Evolutionary conservation across 2,113 vertebrate genomes (phyloP), one percentile per base, ranked within the genome.

Genomic region (Urocitellus parryii): DNA sequence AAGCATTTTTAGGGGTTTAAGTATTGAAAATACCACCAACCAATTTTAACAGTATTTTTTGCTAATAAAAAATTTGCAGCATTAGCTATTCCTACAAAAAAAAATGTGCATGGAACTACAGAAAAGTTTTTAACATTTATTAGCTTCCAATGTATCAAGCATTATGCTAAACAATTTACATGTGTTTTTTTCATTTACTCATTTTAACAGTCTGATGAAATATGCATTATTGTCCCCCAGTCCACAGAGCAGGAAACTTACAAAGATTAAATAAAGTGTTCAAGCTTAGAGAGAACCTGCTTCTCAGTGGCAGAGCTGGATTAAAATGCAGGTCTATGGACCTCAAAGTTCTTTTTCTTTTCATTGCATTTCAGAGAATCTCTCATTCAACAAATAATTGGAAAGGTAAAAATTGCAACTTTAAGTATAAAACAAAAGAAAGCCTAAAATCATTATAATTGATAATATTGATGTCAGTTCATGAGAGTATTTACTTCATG

Each of bases 401-500:
- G 76, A 95, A 94, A 65, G 27, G 20, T 37, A 86, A 86, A 84
- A 91, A 78, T 37, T 20, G 14, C n/a, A 61, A 67, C 65, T 67
- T 51, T 90, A 94, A 84, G 90, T 94, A 51, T 45, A 88, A 3
- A 82, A 56, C 42, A 82, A 20, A 1, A 80, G 84, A 63, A 90
- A 48, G 13, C 2, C 8, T 68, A 11, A 84, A 92, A 12, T 16
- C 14, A 65, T 81, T 27, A 78, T 73, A 92, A 70, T 81, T 48
- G 39, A 24, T n/a, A 72, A 78, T 58, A 89, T 2, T 68, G 20
- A 78, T 11, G 39, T n/a, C 5, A 20, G 12, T 67, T 84, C 77
- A n/a, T 87, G 51, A 91, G 95, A 92, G 22, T 45, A 88, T 25
- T 82, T 86, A 18, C 88, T 85, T 94, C n/a, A 82, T 65, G 1